Conservation (phyloP, 2,797 vertebrate species). For the Hydrolagus colliei region DNA sequence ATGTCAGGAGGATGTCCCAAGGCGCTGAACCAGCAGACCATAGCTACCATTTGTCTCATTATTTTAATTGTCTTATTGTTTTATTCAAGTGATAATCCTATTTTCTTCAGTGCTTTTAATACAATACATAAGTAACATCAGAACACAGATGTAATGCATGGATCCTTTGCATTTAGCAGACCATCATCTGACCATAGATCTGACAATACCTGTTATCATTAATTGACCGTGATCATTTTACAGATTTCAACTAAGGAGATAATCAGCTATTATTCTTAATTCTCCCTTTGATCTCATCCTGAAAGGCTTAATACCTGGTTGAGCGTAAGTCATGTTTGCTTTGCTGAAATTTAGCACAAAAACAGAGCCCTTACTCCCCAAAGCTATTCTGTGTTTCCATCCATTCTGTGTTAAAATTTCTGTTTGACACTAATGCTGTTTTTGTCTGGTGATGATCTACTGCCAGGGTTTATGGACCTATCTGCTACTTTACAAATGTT, state of each 20-base stretch:
- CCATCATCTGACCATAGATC: not conserved
- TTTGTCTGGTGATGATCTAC: not conserved
- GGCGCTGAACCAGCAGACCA: no score
- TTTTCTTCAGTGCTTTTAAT: not conserved
- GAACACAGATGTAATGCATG: not conserved
- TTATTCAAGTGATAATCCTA: not conserved
- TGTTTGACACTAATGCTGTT: not conserved
- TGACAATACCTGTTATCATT: not conserved
- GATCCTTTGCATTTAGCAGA: not conserved
- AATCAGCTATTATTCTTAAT: not conserved
- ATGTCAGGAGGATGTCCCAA: no score
- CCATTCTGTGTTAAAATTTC: not conserved
- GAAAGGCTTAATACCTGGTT: not conserved
- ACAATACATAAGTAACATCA: not conserved
- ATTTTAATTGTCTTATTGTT: not conserved
- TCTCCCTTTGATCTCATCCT: not conserved
- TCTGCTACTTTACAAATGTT: not conserved
- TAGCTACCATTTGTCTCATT: not conserved
- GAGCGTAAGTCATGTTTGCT: not conserved
- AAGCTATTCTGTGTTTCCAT: not conserved
- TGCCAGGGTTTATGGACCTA: not conserved
- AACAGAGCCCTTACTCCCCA: not conserved
- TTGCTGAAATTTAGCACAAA: not conserved
- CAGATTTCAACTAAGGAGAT: not conserved
- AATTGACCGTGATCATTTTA: not conserved